Percentiles rank a stretch among this genome's conserved stretches.
phyloP scores from a whole-genome alignment of 2,113 vertebrate genomes.

The Dolichallabes microphthalmus region DNA sequence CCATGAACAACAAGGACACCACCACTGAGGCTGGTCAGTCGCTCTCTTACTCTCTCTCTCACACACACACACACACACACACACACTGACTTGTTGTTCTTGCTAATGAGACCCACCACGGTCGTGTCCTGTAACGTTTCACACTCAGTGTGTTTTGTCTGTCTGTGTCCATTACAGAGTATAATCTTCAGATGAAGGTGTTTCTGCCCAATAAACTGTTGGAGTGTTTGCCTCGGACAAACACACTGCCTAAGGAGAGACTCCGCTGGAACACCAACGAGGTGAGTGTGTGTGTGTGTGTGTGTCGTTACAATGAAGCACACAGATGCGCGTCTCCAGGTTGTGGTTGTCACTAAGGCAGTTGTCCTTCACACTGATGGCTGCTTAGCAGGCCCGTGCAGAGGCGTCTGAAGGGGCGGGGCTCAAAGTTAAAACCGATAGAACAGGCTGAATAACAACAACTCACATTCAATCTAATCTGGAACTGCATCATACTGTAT shows the following conservation, averaged over 20 bases:
- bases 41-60: not conserved
- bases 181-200: slow-evolving; percentile 81
- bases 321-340: too few species aligned
- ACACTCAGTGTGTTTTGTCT: not conserved
- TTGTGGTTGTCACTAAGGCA: too few species aligned
- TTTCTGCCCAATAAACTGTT: slow-evolving; percentile 87
- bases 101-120: too few species aligned
- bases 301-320: not conserved
- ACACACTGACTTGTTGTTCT: too few species aligned
- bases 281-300: slow-evolving; percentile 62
- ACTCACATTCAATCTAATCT: too few species aligned
- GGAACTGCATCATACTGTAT: too few species aligned
- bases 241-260: slow-evolving; percentile 79
- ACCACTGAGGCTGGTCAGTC: slow-evolving; percentile 78
- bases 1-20: slow-evolving; percentile 81
- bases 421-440: too few species aligned
- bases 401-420: too few species aligned
- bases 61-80: not conserved
- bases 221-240: slow-evolving; percentile 81
- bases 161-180: slow-evolving; percentile 52
- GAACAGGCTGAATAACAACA: too few species aligned
- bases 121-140: too few species aligned
- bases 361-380: too few species aligned
- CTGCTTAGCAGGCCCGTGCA: too few species aligned
- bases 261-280: slow-evolving; percentile 91